Base-by-base conservation (phyloP, 2,888 invertebrate species). In the Mongoloraphidia duomilia region DNA sequence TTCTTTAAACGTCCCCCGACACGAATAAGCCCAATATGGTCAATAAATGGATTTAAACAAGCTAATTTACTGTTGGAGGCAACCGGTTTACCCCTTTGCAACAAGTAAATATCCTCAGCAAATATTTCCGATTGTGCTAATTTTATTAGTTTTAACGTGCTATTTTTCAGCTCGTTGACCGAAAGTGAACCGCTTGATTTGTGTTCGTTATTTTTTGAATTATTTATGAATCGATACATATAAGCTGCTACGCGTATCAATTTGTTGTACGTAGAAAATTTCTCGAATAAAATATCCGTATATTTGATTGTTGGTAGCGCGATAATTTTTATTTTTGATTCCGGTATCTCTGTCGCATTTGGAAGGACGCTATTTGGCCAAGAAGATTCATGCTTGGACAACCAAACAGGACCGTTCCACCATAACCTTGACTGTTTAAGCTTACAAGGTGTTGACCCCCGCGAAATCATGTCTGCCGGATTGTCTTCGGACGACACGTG, bases 1-100 rank as follows among this genome's bases (percentile, higher is more conserved):
- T 48, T 42, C 10, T 40, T 39, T 34, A 52, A 42, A 14, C 52
- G 47, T 4, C 50, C 52, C 11, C 46, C 50, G 8, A 50, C 50
- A 33, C 48, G 33, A 8, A 52, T 44, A 2, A 52, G 14, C 12
- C 43, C 52, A 34, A 47, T 26, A 10, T 40, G 37, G 43, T 52
- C 52, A 4, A 52, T 35, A 41, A 52, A 52, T 8, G 46, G 50
- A 34, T 49, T 38, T 35, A 52, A 34, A 8, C 41, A 11, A 8
- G 45, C 13, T 34, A 52, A 33, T 41, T 46, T 47, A 33, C 47
- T 41, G 26, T 12, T 33, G 33, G 12, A 33, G n/a, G 3, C 10
- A 8, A 47, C 12, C 35, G 4, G 5, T 10, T 34, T 34, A 11
- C 41, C 39, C 33, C 41, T 39, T 8, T 34, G 14, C 17, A 41